Conservation (phyloP, 2,888 invertebrate species). For the Arge pagana region DNA sequence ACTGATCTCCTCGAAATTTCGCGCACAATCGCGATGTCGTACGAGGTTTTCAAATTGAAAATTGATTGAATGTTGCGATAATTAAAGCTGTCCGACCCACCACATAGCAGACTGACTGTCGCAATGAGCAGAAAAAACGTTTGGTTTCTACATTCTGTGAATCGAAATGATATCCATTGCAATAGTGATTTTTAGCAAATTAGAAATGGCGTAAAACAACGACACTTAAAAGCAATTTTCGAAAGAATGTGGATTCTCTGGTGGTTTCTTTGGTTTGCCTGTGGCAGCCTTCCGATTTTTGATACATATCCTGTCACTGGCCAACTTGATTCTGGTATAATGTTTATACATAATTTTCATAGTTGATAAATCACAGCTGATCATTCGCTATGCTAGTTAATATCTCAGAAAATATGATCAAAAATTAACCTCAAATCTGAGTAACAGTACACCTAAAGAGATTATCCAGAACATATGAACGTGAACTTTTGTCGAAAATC, state of each 20-base stretch:
- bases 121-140: conserved; percentile 6
- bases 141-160: conserved; percentile 8
- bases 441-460: neutral
- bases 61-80: conserved; percentile 1
- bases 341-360: neutral
- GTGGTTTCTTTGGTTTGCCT: conserved; percentile 50
- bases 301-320: conserved; percentile 47
- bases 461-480: too few relatives aligned
- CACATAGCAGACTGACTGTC: conserved; percentile 4
- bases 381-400: neutral
- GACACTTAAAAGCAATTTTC: conserved; percentile 30
- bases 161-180: conserved; percentile 2
- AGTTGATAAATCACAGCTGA: neutral
- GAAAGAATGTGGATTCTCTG: conserved; percentile 46
- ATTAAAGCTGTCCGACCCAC: conserved; percentile 1
- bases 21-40: neutral
- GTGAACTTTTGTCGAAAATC: too few relatives aligned
- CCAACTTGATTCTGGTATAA: conserved; percentile 31
- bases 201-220: conserved; percentile 14
- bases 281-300: conserved; percentile 47
- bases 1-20: neutral
- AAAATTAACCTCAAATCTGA: too few relatives aligned
- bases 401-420: too few relatives aligned
- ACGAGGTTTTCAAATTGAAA: neutral
- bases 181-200: conserved; percentile 1